Evolutionary conservation across 2,797 vertebrate species (phyloP).

Genomic region (Sebastiscus albofasciatus): DNA sequence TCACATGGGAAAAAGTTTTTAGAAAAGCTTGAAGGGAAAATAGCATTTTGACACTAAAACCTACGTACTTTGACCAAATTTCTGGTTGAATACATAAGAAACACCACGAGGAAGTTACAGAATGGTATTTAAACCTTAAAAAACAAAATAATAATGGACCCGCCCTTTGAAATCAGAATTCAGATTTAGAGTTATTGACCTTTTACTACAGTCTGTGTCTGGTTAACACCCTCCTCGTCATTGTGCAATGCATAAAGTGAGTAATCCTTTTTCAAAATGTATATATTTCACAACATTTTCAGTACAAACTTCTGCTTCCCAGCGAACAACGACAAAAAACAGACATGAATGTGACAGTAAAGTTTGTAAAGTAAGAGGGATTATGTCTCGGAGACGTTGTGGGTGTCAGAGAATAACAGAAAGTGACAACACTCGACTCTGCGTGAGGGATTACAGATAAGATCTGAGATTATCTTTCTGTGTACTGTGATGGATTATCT

Average conservation of each 20-base stretch:
- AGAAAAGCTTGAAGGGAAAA: too few relatives aligned
- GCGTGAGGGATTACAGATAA: slow-evolving; percentile 6
- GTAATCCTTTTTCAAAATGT: background rate
- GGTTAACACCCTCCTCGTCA: background rate
- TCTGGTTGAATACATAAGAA: too few relatives aligned
- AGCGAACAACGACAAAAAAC: background rate
- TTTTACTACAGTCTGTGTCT: background rate
- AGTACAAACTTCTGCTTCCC: background rate
- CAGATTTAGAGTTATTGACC: rapidly evolving
- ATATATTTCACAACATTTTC: background rate
- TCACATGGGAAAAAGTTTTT: too few relatives aligned
- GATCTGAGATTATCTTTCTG: background rate
- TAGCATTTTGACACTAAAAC: too few relatives aligned
- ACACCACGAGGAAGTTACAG: too few relatives aligned
- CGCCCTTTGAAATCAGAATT: background rate
- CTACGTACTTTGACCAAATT: too few relatives aligned
- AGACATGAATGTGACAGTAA: background rate
- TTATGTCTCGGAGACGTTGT: background rate
- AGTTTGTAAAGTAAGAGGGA: background rate
- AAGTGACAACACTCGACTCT: background rate
- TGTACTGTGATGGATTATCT: slow-evolving; percentile 3
- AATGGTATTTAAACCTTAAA: too few relatives aligned
- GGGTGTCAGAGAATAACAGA: background rate
- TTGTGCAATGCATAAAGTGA: background rate
- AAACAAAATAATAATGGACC: too few relatives aligned